Conservation (phyloP, 2,113 vertebrate genomes). For the Triplophysa rosa region DNA sequence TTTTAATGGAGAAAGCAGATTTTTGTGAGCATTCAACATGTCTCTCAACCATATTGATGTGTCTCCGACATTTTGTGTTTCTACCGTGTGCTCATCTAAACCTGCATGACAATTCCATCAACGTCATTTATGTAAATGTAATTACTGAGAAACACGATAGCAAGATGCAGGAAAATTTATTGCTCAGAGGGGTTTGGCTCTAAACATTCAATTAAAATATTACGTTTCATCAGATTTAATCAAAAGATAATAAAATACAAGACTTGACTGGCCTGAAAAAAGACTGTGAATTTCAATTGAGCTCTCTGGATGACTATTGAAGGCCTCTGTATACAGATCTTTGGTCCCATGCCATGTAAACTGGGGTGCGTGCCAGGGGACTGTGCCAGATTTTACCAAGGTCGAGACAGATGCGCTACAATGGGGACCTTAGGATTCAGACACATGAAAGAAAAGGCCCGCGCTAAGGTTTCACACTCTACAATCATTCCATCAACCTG, state of each 20-base stretch:
- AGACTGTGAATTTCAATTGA: constrained; percentile 64
- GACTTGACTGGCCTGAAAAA: constrained; percentile 80
- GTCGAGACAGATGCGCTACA: constrained; percentile 41
- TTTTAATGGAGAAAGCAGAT: constrained; percentile 5
- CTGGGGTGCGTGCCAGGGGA: constrained; percentile 38
- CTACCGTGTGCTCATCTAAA: constrained; percentile 74
- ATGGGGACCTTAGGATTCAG: constrained; percentile 40
- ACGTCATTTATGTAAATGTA: constrained; percentile 99
- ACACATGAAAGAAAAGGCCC: constrained; percentile 26
- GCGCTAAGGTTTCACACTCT: constrained; percentile 46
- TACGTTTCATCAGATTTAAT: constrained; percentile 97
- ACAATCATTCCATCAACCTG: constrained; percentile 18
- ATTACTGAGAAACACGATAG: constrained; percentile 95
- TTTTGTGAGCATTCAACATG: neutral
- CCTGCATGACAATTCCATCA: constrained; percentile 88
- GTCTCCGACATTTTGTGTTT: constrained; percentile 62
- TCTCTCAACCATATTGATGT: constrained; percentile 66
- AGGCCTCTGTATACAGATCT: constrained; percentile 19
- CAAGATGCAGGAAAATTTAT: constrained; percentile 90
- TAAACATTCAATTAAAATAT: constrained; percentile 99
- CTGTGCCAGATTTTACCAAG: constrained; percentile 31
- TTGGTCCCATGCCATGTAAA: constrained; percentile 47
- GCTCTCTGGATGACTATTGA: constrained; percentile 9
- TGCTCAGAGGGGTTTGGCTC: constrained; percentile 89
- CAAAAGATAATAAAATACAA: constrained; percentile 96